Base-by-base conservation (phyloP, 2,113 vertebrate genomes). In the Cyphomyrus plagiostoma region DNA sequence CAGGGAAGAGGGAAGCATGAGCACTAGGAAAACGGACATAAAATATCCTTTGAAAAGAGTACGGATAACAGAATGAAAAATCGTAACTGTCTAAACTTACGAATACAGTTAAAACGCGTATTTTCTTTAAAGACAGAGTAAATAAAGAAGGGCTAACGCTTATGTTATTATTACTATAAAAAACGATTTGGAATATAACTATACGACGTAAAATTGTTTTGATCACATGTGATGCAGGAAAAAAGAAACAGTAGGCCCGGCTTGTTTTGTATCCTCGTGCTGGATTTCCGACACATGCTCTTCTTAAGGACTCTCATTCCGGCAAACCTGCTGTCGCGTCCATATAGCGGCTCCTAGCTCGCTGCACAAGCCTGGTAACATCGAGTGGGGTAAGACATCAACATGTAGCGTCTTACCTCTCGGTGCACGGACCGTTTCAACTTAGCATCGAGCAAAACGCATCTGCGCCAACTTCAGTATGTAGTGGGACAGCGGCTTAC, bases 1-100 rank as follows among this genome's bases (percentile, higher is more conserved):
- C 26, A 58, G 56, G 89, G 91, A 87, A 89, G 84, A 91, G 3
- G 90, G 86, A 93, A 93, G 93, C 96, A 96, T 88, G 86, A 91
- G 89, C 83, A 93, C 95, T 95, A 89, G 62, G 1, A 70, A 66
- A 11, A 30, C 39, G 48, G 9, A 50, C 39, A 13, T 77, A 10
- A 66, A 66, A 4, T 30, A 13, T 49, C 21, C 0, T 49, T 46
- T 84, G 7, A 84, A 74, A 74, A 77, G 1, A 10, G 30, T 17
- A 39, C 1, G 15, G 11, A 35, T 39, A 39, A 15, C 35, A 42
- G 74, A 42, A 80, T 80, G 35, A 4, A 80, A 42, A 80, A 15
- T 17, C 15, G 2, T 13, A 15, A 74, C 13, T 5, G 74, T 19
- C 30, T 30, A 35, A 11, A 74, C 30, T 15, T 74, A 26, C 5